Conservation (phyloP, 2,113 vertebrate genomes). For the Phaetusa simplex region DNA sequence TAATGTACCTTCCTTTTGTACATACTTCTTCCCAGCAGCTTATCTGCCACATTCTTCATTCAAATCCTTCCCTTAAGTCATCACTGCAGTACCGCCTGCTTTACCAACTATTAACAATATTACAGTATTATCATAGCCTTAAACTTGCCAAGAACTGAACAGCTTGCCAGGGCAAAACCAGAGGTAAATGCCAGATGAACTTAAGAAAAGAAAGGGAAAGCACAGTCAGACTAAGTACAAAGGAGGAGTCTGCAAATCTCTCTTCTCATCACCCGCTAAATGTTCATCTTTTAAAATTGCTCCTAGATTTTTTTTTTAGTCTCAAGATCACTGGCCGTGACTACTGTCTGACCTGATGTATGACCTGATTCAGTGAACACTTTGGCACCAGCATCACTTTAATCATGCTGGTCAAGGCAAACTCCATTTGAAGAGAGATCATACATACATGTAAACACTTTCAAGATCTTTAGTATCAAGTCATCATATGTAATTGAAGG, state of each 20-base stretch:
- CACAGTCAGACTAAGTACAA: not conserved
- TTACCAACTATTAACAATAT: not conserved
- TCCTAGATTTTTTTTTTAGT: not conserved
- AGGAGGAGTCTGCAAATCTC: not conserved
- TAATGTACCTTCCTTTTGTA: not conserved
- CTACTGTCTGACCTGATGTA: not conserved
- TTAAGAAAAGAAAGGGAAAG: not conserved
- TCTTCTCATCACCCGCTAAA: not conserved
- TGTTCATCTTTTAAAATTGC: not conserved
- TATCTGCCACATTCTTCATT: not conserved
- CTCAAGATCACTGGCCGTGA: not conserved
- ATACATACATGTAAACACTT: not conserved
- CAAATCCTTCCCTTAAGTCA: not conserved
- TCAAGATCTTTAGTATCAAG: not conserved
- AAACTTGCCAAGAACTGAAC: not conserved
- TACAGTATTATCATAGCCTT: not conserved
- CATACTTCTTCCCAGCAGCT: not conserved
- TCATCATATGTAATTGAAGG: not conserved
- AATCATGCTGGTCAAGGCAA: not conserved
- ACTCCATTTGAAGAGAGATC: not conserved
- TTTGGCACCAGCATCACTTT: not conserved
- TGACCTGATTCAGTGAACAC: not conserved
- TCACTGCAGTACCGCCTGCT: not conserved
- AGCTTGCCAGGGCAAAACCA: not conserved
- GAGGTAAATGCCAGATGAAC: not conserved